Conservation (phyloP, 1,140 invertebrate species). For the Drosophila albomicans region DNA sequence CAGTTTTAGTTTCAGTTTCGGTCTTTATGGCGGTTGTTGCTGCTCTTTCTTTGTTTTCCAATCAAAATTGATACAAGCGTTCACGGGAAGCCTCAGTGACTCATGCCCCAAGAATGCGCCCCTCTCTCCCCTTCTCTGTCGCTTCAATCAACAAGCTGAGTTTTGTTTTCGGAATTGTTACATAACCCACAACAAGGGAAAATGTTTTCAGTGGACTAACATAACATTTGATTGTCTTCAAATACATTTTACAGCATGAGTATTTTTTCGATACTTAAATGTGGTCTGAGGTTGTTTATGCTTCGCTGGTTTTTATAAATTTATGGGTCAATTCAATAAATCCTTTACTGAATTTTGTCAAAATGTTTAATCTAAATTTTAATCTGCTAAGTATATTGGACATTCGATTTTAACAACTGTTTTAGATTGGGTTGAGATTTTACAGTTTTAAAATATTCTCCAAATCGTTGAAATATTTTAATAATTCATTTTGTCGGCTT, state of each 20-base stretch:
- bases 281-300: background rate
- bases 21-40: background rate
- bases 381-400: no score
- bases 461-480: no score
- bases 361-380: background rate
- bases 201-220: background rate
- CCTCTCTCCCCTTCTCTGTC: background rate
- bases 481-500: no score
- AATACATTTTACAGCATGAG: background rate
- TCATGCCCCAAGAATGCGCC: slow-evolving; percentile 28
- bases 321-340: no score
- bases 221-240: background rate
- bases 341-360: no score
- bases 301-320: background rate
- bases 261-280: background rate
- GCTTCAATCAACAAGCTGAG: background rate
- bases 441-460: no score
- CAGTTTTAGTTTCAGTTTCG: slow-evolving; percentile 25
- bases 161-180: slow-evolving; percentile 7
- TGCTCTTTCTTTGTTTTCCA: slow-evolving; percentile 35
- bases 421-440: no score
- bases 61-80: slow-evolving; percentile 49
- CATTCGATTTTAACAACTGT: no score
- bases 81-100: slow-evolving; percentile 37
- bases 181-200: slow-evolving; percentile 8